A percentile compares a stretch with the other conserved stretches of the same genome.
Evolutionary conservation across 1,140 invertebrate species (phyloP).

Genomic region (Eumeta japonica): DNA sequence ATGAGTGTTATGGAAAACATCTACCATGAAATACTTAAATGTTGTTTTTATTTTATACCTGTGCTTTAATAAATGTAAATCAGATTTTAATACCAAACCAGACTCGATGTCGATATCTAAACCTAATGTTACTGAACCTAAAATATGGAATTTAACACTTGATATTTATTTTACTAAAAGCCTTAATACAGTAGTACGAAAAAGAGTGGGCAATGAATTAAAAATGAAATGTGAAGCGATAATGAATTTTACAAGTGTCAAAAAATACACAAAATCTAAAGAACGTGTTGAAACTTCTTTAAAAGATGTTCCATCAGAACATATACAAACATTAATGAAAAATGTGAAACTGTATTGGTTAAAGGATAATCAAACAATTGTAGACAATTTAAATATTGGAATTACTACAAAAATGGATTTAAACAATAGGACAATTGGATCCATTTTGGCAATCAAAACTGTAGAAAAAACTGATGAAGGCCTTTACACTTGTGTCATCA

Average conservation of each 20-base stretch:
- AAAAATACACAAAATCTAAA: constrained; percentile 41
- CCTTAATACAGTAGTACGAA: constrained; percentile 28
- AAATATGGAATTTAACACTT: constrained; percentile 50
- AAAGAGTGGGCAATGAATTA: constrained; percentile 23
- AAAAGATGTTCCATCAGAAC: constrained; percentile 37
- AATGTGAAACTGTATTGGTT: constrained; percentile 50
- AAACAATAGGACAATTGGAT: constrained; percentile 37
- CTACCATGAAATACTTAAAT: constrained; percentile 43
- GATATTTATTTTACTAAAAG: constrained; percentile 45
- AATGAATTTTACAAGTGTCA: constrained; percentile 47
- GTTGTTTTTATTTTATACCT: constrained; percentile 39
- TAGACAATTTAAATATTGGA: constrained; percentile 23
- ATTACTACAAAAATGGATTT: constrained; percentile 37
- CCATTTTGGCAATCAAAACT: constrained; percentile 33
- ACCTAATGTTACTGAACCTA: too few species aligned
- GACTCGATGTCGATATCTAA: too few species aligned
- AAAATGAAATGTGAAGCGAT: constrained; percentile 44
- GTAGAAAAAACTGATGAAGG: constrained; percentile 31
- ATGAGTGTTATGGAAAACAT: constrained; percentile 39
- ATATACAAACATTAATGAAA: constrained; percentile 40
- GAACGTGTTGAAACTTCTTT: constrained; percentile 36
- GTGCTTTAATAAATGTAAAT: constrained; percentile 25
- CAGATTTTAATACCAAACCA: constrained; percentile 22
- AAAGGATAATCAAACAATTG: constrained; percentile 31
- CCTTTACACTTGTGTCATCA: constrained; percentile 46